Base-by-base conservation (phyloP, 2,888 invertebrate species). In the Elegia similella region DNA sequence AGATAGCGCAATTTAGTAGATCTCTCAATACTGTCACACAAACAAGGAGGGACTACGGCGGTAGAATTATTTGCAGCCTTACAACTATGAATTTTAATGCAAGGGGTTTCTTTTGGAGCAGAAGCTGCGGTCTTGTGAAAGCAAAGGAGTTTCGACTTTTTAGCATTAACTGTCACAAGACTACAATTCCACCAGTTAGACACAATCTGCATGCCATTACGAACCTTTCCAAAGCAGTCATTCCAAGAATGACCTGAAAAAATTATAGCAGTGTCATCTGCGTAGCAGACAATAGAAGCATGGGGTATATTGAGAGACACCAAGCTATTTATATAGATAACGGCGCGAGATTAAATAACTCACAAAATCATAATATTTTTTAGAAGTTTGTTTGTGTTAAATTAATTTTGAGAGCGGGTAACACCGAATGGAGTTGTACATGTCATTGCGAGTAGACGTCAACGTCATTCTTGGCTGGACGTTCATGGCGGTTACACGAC, bases 251-350 rank as follows among this genome's bases (percentile, higher is more conserved):
- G 0, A 1, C 55, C 57, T 10, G 55, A n/a, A 46, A 60, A 60
- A 6, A 60, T 1, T 1, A 60, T 10, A 23, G 42, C 52, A 2
- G 60, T 60, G 8, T 60, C 60, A 42, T 60, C 55, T 1, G 57
- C 55, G 7, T 48, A 48, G n/a, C 48, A 48, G 2, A 48, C 15
- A 13, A 48, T 48, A 7, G 48, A 48, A 3, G 16, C 52, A 42
- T 8, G 50, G 38, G n/a, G 23, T n/a, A 12, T 12, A 5, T 7
- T 50, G 6, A 43, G 55, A 7, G 1, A 55, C 6, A 15, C 53
- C 34, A 42, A 30, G 32, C 58, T 56, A 42, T 59, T 62, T 17
- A 59, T n/a, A n/a, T n/a, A n/a, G n/a, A n/a, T n/a, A n/a, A n/a
- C n/a, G n/a, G n/a, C n/a, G n/a, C n/a, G n/a, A n/a, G n/a, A n/a